Percentiles rank a stretch among this genome's conserved stretches.
Evolutionary conservation across 2,888 invertebrate genomes (phyloP).

Genomic region (Seira sanloemensis): DNA sequence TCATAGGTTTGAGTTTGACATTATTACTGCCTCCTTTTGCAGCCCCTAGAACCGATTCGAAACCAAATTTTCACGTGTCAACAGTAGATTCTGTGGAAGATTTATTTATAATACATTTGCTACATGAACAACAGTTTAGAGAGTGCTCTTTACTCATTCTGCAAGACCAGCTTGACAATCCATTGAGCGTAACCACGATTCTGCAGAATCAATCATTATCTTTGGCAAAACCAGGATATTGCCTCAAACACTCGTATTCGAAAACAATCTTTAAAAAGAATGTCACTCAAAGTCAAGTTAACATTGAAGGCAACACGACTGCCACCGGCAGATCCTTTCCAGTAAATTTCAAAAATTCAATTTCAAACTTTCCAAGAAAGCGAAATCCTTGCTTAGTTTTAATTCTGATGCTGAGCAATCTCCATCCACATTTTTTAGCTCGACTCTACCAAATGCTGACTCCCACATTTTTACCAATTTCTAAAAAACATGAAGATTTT

Average conservation of each 20-base stretch:
- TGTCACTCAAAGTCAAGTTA: neutral
- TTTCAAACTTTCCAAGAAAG: slow-evolving; percentile 41
- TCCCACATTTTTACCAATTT: slow-evolving; percentile 55
- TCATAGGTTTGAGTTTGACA: too few species aligned
- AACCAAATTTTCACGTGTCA: too few species aligned
- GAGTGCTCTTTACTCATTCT: slow-evolving; percentile 46
- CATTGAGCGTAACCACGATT: slow-evolving; percentile 36
- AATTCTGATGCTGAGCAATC: slow-evolving; percentile 49
- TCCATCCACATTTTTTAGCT: slow-evolving; percentile 41
- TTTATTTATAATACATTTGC: slow-evolving; percentile 38
- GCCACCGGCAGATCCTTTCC: slow-evolving; percentile 8
- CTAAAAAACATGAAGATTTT: slow-evolving; percentile 58
- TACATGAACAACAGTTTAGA: slow-evolving; percentile 34
- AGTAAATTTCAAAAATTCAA: slow-evolving; percentile 32
- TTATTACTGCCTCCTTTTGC: too few species aligned
- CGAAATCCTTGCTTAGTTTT: slow-evolving; percentile 46
- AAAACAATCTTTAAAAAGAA: neutral
- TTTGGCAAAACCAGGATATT: too few species aligned
- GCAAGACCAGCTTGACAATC: slow-evolving; percentile 54
- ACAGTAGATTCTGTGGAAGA: slow-evolving; percentile 19
- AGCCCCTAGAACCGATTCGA: too few species aligned
- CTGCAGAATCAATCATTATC: neutral
- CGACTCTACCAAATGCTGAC: slow-evolving; percentile 50
- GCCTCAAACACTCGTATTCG: neutral
- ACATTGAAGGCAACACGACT: neutral